Conservation (phyloP, 2,888 invertebrate genomes). For the Leptothorax acervorum region DNA sequence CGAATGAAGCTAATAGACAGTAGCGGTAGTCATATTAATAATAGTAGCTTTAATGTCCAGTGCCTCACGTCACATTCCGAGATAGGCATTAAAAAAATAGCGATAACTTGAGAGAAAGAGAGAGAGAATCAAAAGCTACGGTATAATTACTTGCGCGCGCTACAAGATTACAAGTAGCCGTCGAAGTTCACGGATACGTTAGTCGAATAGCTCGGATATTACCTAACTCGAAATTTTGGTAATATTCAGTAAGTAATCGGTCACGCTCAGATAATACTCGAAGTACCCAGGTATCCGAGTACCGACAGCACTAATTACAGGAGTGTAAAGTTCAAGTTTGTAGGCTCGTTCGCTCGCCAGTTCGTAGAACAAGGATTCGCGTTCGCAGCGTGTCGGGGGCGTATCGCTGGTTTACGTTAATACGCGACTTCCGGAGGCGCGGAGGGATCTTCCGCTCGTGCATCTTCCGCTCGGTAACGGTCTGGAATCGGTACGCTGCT, state of each 20-base stretch:
- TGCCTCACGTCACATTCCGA: constrained; percentile 39
- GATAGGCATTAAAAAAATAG: constrained; percentile 60
- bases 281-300: neutral
- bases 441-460: neutral
- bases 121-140: constrained; percentile 66
- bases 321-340: constrained; percentile 67
- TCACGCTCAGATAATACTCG: neutral
- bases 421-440: neutral
- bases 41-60: constrained; percentile 53
- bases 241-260: constrained; percentile 1
- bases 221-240: neutral
- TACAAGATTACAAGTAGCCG: constrained; percentile 41
- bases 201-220: neutral
- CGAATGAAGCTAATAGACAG: constrained; percentile 64
- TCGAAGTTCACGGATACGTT: neutral
- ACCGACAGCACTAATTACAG: constrained; percentile 44
- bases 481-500: constrained; percentile 23
- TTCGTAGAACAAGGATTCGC: constrained; percentile 47
- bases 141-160: constrained; percentile 60
- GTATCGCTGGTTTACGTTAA: neutral
- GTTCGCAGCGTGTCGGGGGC: neutral
- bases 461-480: neutral
- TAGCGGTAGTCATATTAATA: neutral
- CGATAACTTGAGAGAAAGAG: constrained; percentile 52
- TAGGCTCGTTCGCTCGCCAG: constrained; percentile 54